Evolutionary conservation across 2,113 vertebrate species (phyloP).

Genomic region (Cichladusa arquata): DNA sequence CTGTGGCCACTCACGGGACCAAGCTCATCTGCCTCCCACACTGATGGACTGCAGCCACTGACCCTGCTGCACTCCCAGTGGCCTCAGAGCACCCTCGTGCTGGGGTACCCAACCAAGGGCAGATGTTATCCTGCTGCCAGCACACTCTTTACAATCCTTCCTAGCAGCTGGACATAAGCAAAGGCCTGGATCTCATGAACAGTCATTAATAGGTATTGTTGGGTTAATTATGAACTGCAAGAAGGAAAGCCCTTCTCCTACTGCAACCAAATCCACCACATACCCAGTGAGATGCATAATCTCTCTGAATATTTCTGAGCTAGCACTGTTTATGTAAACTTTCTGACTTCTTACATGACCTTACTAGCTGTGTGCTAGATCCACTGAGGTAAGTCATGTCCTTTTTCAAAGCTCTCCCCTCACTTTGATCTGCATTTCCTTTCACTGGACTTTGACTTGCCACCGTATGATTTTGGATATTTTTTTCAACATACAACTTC

Average conservation of each 20-base stretch:
- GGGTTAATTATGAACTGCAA: background rate
- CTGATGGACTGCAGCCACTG: accelerated
- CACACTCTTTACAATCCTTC: background rate
- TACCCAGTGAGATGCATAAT: accelerated
- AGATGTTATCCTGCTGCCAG: background rate
- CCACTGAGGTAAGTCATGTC: background rate
- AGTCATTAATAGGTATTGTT: background rate
- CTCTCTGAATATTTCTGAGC: background rate
- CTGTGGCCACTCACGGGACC: background rate
- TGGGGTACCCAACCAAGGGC: background rate
- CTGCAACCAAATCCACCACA: background rate
- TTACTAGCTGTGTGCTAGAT: background rate
- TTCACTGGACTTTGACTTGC: background rate
- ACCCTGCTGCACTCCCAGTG: background rate
- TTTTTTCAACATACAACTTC: background rate
- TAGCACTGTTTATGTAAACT: background rate
- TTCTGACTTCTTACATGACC: background rate
- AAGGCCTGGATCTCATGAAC: background rate
- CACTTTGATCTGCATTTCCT: background rate
- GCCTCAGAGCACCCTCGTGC: background rate
- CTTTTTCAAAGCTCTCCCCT: constrained; percentile 7
- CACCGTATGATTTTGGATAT: background rate
- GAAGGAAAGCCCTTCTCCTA: background rate
- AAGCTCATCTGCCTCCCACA: background rate
- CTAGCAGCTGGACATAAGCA: background rate